phyloP scores from a whole-genome alignment of 2,113 vertebrate species.

The Phalacrocorax aristotelis region DNA sequence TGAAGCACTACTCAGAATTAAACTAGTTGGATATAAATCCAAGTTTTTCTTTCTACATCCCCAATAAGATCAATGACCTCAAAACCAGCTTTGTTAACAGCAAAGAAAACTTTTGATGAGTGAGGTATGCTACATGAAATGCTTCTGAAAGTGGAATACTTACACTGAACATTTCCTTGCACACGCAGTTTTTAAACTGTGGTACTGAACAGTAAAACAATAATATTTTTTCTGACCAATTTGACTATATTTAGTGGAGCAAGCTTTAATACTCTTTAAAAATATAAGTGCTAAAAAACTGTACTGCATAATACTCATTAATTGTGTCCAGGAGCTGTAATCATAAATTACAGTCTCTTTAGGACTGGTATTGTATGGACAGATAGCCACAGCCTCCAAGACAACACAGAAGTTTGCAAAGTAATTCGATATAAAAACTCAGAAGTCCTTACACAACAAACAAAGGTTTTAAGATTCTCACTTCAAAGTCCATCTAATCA shows the following conservation, averaged over 20 bases:
- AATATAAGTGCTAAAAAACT: background rate
- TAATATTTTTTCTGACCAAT: background rate
- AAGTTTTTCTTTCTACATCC: background rate
- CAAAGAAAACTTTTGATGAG: background rate
- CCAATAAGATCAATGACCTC: background rate
- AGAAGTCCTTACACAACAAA: background rate
- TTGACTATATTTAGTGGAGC: background rate
- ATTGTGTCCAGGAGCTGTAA: background rate
- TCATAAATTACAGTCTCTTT: background rate
- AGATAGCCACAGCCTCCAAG: background rate
- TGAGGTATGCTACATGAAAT: background rate
- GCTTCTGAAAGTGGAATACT: background rate
- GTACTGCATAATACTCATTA: background rate
- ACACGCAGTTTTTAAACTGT: background rate
- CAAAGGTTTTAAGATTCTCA: background rate
- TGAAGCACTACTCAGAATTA: constrained; percentile 6
- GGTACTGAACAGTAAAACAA: background rate
- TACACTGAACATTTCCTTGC: background rate
- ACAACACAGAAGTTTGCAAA: background rate
- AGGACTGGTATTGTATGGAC: background rate
- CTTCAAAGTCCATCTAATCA: background rate
- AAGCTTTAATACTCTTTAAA: background rate
- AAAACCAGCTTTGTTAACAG: background rate
- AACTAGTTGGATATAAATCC: background rate
- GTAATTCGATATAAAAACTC: background rate